These are phyloP conservation scores for Ceryle rudis DNA, from an alignment of 2,797 vertebrate species.

Conservation along the genomic window DNA sequence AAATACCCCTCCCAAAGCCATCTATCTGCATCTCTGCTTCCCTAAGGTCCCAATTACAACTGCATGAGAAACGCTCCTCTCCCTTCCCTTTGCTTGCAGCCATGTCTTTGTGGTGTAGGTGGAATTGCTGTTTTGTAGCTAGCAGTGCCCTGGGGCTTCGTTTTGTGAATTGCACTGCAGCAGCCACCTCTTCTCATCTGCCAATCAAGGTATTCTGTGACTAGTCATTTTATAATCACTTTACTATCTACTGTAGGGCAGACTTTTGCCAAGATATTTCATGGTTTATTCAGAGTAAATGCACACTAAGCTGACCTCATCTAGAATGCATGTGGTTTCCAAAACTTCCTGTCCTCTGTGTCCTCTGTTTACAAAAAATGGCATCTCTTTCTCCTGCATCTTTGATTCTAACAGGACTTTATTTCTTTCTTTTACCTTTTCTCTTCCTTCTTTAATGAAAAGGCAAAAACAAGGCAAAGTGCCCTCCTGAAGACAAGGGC, in stretches of 20 bases:
- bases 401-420: not conserved
- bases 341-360: not conserved
- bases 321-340: not conserved
- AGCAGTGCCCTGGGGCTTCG: not conserved
- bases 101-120: not conserved
- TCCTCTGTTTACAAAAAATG: not conserved
- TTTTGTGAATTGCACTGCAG: conserved; percentile 14
- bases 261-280: conserved; percentile 22
- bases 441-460: not conserved
- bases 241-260: not conserved
- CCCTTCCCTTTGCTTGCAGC: not conserved
- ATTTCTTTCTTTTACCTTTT: not conserved
- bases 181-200: conserved; percentile 48
- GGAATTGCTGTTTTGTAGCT: conserved; percentile 27
- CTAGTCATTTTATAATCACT: conserved; percentile 31
- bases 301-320: conserved; percentile 8
- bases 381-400: not conserved
- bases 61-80: not conserved
- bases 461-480: not conserved
- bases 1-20: not conserved
- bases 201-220: conserved; percentile 4
- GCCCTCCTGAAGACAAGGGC: not conserved
- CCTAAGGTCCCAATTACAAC: not conserved
- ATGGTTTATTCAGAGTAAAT: conserved; percentile 21
- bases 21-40: not conserved